Evolutionary conservation across 2,797 vertebrate species (phyloP), one percentile per base, ranked within the genome.

Genomic region (Dendrocincla tyrannina): DNA sequence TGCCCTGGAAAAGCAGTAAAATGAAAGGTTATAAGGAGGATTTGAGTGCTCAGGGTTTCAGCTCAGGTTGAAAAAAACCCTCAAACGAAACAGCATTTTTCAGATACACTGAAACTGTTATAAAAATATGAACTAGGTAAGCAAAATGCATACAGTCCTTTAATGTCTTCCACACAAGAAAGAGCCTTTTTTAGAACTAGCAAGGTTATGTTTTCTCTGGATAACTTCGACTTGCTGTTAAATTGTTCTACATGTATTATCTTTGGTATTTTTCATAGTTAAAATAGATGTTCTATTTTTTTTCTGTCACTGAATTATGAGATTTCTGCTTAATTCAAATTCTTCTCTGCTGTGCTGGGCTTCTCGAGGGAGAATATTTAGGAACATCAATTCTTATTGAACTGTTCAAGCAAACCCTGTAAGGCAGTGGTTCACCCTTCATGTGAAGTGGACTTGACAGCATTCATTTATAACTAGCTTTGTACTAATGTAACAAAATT

Each of bases 381-480:
- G 80, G 17, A 87, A 67, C 70, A 53, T 90, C 56, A 91, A 13
- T 95, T 93, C 63, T 79, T 94, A 67, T 5, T 88, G 90, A 91
- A 17, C 67, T 94, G 33, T 84, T 91, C 49, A 88, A 69, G 55
- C 47, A 93, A 81, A 62, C 56, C 22, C 67, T 85, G 28, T 77
- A 82, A 88, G 74, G 70, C 60, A 84, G 14, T 4, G 8, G 81
- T 93, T 96, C 49, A 58, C 85, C 28, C 66, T 92, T 96, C 86
- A 42, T 14, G 59, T 90, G 85, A 91, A 96, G 60, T 78, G 69
- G 67, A 91, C 82, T 93, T 88, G 93, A 91, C 95, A 97, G 69
- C 63, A 59, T 96, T 96, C 67, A 55, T 97, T 95, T 94, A 89
- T 96, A 88, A 83, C 75, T 88, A 72, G 76, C 67, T 93, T 93